Evolutionary conservation across 2,888 invertebrate species (phyloP).

Genomic region (Deilephila elpenor): DNA sequence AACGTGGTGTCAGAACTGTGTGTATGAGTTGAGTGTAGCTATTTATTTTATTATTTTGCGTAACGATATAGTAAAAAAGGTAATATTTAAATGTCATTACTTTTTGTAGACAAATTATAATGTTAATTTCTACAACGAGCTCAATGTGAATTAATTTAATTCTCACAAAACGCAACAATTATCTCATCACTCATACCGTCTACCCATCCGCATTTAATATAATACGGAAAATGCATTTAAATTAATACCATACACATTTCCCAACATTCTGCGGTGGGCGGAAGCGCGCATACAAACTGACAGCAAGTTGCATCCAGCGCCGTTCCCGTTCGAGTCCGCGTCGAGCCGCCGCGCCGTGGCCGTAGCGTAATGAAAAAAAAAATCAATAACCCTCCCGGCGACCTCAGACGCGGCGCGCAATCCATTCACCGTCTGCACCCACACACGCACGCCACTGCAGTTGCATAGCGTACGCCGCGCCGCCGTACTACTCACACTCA

Average conservation of each 20-base stretch:
- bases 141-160: too few relatives aligned
- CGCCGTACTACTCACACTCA: slow-evolving; percentile 51
- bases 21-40: too few relatives aligned
- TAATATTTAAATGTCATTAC: too few relatives aligned
- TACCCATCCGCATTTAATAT: too few relatives aligned
- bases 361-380: slow-evolving; percentile 48
- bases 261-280: background rate
- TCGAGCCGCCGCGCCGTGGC: background rate
- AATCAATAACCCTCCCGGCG: slow-evolving; percentile 66
- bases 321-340: background rate
- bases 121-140: too few relatives aligned
- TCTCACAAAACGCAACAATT: too few relatives aligned
- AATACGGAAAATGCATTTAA: background rate
- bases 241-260: background rate
- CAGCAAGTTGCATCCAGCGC: slow-evolving; percentile 34
- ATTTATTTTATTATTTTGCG: too few relatives aligned
- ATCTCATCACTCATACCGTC: too few relatives aligned
- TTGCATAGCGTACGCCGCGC: slow-evolving; percentile 54
- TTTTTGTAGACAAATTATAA: too few relatives aligned
- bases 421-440: slow-evolving; percentile 69
- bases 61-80: too few relatives aligned
- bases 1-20: too few relatives aligned
- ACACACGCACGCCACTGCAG: slow-evolving; percentile 52
- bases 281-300: slow-evolving; percentile 33
- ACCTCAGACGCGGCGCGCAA: slow-evolving; percentile 60